Evolutionary conservation across 2,888 invertebrate species (phyloP), one percentile per base, ranked within the genome.

Genomic region (Reticulitermes lucifugus): DNA sequence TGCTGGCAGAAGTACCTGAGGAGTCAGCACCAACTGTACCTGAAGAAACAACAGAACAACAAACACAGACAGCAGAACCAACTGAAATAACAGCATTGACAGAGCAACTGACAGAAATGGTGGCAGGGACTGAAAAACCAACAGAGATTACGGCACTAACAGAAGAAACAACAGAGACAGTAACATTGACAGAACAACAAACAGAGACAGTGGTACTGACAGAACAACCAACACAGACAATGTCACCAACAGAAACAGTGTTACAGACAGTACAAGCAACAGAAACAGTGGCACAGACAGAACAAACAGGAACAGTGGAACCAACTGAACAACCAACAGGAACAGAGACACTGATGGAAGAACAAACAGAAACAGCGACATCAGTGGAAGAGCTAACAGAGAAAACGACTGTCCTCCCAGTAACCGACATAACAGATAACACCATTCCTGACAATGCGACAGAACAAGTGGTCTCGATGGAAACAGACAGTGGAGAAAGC

Each of bases 221-320:
- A 46, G 77, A 65, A 65, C 65, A 65, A 12, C 25, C 65, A 65
- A 65, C 65, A 65, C 7, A n/a, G 12, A 60, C 81, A 43, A 21
- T 29, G 12, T 18, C 29, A 43, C 18, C 35, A 22, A 59, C 81
- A 81, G 65, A 43, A 43, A 51, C 77, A 77, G 21, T 43, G 21
- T 41, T 41, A 35, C 21, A 18, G n/a, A 81, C 81, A 81, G 81
- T 41, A 81, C 51, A 59, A 43, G 4, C 35, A n/a, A 81, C 43
- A 41, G 41, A 41, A n/a, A 22, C 65, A 43, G 9, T 3, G 29
- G 22, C 41, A 41, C 43, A 35, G 9, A 60, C 65, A 65, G 43
- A 60, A 41, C 21, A 35, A 46, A 43, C n/a, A 77, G 46, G 10
- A 35, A 41, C 41, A 73, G 9, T 14, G 21, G 41, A 1, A 73